Conservation (phyloP, 2,113 vertebrate genomes). For the Brienomyrus brachyistius region DNA sequence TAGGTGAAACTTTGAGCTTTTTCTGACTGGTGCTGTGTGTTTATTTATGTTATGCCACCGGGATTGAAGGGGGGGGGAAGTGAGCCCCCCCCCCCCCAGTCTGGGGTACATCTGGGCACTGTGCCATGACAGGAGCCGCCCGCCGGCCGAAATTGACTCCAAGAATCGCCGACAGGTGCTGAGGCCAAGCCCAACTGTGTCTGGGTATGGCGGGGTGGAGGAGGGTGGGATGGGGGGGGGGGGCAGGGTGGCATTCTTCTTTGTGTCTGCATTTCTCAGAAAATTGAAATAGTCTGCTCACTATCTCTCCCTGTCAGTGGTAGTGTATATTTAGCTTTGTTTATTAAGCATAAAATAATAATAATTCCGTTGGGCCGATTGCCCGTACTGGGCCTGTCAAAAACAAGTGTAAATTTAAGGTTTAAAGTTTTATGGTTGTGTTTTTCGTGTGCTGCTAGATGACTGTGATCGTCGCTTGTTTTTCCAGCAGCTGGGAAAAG, state of each 20-base stretch:
- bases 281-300: conserved; percentile 12
- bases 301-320: neutral
- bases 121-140: conserved; percentile 28
- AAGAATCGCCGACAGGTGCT: conserved; percentile 45
- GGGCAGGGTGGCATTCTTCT: conserved; percentile 49
- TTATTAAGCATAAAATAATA: neutral
- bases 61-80: neutral
- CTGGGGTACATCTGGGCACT: conserved; percentile 38
- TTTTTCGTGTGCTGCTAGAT: neutral
- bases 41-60: conserved; percentile 19
- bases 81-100: neutral
- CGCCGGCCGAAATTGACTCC: conserved; percentile 46
- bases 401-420: neutral
- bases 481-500: neutral
- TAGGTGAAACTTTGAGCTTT: conserved; percentile 11
- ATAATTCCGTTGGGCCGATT: neutral
- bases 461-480: neutral
- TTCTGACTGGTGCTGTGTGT: conserved; percentile 9
- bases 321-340: neutral
- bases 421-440: neutral
- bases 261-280: conserved; percentile 45
- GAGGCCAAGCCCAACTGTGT: conserved; percentile 42
- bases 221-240: conserved; percentile 16
- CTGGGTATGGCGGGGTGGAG: conserved; percentile 28
- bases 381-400: neutral